Evolutionary conservation across 2,888 invertebrate species (phyloP).

Genomic region (Cataglyphis rosenhaueri): DNA sequence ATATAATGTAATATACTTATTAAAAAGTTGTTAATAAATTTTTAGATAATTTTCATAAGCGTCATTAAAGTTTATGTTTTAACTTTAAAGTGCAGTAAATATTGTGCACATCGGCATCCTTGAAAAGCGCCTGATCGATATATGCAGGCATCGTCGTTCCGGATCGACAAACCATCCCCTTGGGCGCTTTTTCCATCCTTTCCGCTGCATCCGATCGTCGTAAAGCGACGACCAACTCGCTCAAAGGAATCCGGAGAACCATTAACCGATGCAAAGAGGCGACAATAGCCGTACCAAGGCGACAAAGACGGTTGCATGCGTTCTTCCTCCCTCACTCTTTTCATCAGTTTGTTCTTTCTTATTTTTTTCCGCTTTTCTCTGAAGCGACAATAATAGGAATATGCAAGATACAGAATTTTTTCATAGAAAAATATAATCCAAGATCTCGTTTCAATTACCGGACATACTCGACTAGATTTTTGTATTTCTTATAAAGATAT

Average conservation of each 20-base stretch:
- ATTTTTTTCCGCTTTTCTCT: constrained; percentile 10
- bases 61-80: constrained; percentile 51
- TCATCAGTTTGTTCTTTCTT: constrained; percentile 20
- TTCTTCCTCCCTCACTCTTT: constrained; percentile 42
- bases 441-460: neutral
- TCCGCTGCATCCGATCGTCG: constrained; percentile 41
- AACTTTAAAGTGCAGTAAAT: constrained; percentile 43
- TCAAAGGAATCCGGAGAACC: constrained; percentile 65
- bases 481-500: neutral
- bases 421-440: neutral
- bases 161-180: constrained; percentile 52
- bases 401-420: constrained; percentile 1
- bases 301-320: constrained; percentile 68
- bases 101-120: constrained; percentile 15
- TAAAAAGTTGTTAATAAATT: constrained; percentile 26
- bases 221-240: constrained; percentile 47
- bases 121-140: constrained; percentile 44
- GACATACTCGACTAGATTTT: neutral
- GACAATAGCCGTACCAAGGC: constrained; percentile 62
- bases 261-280: constrained; percentile 70
- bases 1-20: constrained; percentile 14
- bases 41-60: constrained; percentile 31
- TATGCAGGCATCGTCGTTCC: constrained; percentile 9
- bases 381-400: constrained; percentile 31
- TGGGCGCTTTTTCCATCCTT: constrained; percentile 41